These are phyloP conservation scores for Athrips mouffetella DNA, from an alignment of 2,888 invertebrate species.

Conservation along the genomic window DNA sequence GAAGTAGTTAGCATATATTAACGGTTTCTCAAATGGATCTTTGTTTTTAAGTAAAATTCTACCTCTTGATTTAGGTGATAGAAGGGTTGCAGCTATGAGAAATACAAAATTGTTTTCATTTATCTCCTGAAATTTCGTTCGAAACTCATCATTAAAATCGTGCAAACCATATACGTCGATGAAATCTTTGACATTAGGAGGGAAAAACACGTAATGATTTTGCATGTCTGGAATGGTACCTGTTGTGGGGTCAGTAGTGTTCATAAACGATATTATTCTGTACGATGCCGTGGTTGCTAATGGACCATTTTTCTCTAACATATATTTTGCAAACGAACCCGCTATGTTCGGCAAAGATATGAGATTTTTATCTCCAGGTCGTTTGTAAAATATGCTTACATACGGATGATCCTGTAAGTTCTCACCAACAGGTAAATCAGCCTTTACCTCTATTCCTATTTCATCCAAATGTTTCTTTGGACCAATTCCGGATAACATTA, in stretches of 20 bases:
- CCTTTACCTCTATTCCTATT: conserved; percentile 52
- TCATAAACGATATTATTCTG: conserved; percentile 47
- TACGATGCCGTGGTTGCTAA: conserved; percentile 60
- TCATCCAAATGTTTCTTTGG: conserved; percentile 56
- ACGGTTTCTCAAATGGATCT: conserved; percentile 83
- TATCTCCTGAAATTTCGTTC: conserved; percentile 36
- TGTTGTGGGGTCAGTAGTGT: conserved; percentile 44
- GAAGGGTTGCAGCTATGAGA: conserved; percentile 75
- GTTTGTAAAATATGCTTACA: conserved; percentile 50
- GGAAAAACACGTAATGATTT: conserved; percentile 45
- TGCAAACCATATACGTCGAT: conserved; percentile 43
- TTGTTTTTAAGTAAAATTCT: conserved; percentile 80
- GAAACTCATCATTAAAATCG: conserved; percentile 38
- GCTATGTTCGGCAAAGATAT: conserved; percentile 40
- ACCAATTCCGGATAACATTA: conserved; percentile 75
- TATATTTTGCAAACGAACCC: conserved; percentile 58
- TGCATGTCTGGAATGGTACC: conserved; percentile 49
- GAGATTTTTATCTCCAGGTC: conserved; percentile 38
- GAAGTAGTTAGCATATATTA: conserved; percentile 80
- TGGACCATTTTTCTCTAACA: conserved; percentile 66
- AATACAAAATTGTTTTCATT: conserved; percentile 48
- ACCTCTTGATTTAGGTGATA: conserved; percentile 84
- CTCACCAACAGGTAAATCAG: conserved; percentile 70
- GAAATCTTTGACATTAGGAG: conserved; percentile 40
- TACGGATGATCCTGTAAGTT: conserved; percentile 75